These are phyloP conservation scores for Thymelicus acteon DNA, from an alignment of 2,888 invertebrate genomes.

Conservation along the genomic window DNA sequence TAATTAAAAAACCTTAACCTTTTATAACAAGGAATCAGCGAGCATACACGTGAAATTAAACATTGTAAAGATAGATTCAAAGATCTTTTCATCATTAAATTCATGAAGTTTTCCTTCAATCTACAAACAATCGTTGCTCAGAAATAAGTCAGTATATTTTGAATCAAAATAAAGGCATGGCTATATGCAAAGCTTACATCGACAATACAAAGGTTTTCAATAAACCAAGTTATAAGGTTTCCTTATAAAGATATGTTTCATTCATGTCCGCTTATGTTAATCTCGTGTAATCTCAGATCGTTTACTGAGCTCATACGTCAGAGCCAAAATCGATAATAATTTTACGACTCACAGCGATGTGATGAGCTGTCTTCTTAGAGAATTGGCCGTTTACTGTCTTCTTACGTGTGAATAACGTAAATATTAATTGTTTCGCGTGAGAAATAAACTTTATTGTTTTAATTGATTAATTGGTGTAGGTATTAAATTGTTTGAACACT, in stretches of 20 bases:
- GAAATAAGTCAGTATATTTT: not conserved
- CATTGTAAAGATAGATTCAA: constrained; percentile 3
- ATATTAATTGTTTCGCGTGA: constrained; percentile 27
- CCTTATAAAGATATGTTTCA: constrained; percentile 36
- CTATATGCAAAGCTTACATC: constrained; percentile 22
- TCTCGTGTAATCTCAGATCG: constrained; percentile 35
- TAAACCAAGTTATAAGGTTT: constrained; percentile 30
- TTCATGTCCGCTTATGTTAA: constrained; percentile 37
- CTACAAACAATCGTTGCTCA: not conserved
- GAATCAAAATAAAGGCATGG: constrained; percentile 18
- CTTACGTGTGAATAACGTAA: constrained; percentile 38
- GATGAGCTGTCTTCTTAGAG: constrained; percentile 5
- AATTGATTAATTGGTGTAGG: not conserved
- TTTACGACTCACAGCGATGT: constrained; percentile 25
- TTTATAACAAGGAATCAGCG: constrained; percentile 15
- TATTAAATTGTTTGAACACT: too few species aligned
- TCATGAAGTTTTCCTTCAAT: not conserved
- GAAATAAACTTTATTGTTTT: constrained; percentile 1
- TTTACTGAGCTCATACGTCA: constrained; percentile 32
- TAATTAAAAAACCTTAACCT: constrained; percentile 35
- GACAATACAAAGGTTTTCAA: constrained; percentile 37
- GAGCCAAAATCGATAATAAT: constrained; percentile 32
- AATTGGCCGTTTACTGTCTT: constrained; percentile 3
- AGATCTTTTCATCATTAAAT: not conserved
- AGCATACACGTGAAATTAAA: not conserved